Percentiles rank a stretch among this genome's conserved stretches.
These are phyloP conservation scores for Thaumatotibia leucotreta DNA, from an alignment of 1,140 invertebrate species.

Conservation along the genomic window DNA sequence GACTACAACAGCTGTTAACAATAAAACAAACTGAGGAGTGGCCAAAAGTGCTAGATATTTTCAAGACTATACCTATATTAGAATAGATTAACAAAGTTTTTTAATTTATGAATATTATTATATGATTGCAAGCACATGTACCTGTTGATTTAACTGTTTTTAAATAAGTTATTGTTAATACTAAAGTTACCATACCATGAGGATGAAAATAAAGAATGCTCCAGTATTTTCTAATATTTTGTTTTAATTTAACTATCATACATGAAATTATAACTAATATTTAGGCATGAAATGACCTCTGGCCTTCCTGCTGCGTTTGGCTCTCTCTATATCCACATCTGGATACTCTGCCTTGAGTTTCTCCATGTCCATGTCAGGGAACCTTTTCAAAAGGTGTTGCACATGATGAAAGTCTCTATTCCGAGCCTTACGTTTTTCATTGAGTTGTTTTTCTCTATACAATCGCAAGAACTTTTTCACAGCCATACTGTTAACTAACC, in stretches of 20 bases:
- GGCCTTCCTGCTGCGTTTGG: constrained; percentile 75
- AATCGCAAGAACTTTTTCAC: constrained; percentile 80
- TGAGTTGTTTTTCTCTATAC: constrained; percentile 81
- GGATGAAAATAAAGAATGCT: not conserved
- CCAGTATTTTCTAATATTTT: not conserved
- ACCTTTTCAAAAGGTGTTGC: constrained; percentile 81
- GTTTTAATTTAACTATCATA: constrained; percentile 2
- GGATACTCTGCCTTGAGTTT: constrained; percentile 86
- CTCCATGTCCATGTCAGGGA: constrained; percentile 86
- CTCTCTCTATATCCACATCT: constrained; percentile 84
- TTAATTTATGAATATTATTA: not conserved
- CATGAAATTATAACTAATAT: constrained; percentile 37
- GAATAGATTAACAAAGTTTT: not conserved
- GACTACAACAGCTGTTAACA: constrained; percentile 37
- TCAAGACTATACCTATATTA: constrained; percentile 32
- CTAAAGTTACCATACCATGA: not conserved
- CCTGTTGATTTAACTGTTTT: not conserved
- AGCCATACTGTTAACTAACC: constrained; percentile 76
- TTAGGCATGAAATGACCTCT: constrained; percentile 80
- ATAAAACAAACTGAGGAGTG: constrained; percentile 24
- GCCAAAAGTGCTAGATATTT: constrained; percentile 32
- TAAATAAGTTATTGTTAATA: not conserved
- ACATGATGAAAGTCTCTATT: constrained; percentile 82
- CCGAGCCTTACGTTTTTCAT: constrained; percentile 75
- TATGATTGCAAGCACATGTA: not conserved